phyloP scores from a whole-genome alignment of 2,113 vertebrate genomes.

The Addax nasomaculatus region DNA sequence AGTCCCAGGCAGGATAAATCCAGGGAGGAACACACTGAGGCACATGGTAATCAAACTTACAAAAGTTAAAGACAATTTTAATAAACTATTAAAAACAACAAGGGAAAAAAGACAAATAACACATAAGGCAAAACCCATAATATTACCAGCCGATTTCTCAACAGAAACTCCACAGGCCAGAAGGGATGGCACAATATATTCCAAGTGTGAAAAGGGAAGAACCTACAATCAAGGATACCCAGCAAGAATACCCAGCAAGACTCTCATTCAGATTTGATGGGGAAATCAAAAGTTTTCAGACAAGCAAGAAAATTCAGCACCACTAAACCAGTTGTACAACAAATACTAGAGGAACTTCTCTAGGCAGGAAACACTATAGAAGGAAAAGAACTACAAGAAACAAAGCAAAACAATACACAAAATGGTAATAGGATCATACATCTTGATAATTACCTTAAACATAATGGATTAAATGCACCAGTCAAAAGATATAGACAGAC shows the following conservation, averaged over 20 bases:
- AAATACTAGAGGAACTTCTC: not conserved
- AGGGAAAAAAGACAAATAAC: not conserved
- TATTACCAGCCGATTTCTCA: not conserved
- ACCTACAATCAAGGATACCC: not conserved
- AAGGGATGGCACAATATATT: not conserved
- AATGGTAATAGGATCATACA: not conserved
- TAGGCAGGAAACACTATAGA: not conserved
- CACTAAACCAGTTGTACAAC: not conserved
- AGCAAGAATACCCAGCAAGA: not conserved
- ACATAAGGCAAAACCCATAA: not conserved
- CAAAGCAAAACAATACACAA: not conserved
- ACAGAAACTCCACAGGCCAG: not conserved
- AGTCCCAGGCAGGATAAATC: not conserved
- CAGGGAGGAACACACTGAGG: accelerated
- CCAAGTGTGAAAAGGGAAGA: not conserved
- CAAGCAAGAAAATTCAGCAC: not conserved
- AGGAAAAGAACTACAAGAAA: not conserved
- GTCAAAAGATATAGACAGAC: not conserved
- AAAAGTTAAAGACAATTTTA: not conserved
- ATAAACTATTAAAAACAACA: not conserved
- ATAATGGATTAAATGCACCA: not conserved
- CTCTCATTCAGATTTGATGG: not conserved
- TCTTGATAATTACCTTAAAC: not conserved
- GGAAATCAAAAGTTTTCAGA: not conserved
- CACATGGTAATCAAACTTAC: not conserved